Evolutionary conservation across 2,888 invertebrate genomes (phyloP).

Genomic region (Pogonocherus hispidulus): DNA sequence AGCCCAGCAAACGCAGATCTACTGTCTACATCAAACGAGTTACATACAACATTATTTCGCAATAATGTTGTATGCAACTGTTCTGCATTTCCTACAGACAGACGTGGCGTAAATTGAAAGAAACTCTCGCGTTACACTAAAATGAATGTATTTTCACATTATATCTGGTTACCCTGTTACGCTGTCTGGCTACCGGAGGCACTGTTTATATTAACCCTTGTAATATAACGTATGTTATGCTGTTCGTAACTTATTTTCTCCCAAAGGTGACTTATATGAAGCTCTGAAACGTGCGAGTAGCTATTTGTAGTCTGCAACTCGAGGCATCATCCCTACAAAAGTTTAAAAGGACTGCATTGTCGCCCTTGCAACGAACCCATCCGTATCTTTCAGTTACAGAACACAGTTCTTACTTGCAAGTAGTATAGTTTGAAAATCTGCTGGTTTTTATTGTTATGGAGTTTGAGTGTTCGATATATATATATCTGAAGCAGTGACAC

Average conservation of each 20-base stretch:
- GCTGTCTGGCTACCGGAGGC: slow-evolving; percentile 19
- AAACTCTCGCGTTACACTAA: slow-evolving; percentile 47
- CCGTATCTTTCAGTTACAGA: neutral
- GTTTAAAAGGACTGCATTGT: neutral
- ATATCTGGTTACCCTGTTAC: slow-evolving; percentile 46
- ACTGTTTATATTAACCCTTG: too few species aligned
- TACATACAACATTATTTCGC: slow-evolving; percentile 5
- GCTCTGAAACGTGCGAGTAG: neutral
- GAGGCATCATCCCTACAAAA: neutral
- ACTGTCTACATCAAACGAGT: neutral
- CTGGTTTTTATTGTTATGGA: too few species aligned
- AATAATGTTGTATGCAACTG: too few species aligned
- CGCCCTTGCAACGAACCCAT: neutral
- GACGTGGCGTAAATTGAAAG: slow-evolving; percentile 47
- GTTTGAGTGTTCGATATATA: too few species aligned
- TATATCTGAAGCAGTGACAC: too few species aligned
- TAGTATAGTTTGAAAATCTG: too few species aligned
- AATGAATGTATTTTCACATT: slow-evolving; percentile 44
- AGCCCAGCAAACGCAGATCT: neutral
- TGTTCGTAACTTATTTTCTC: neutral
- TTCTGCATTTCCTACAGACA: slow-evolving; percentile 32
- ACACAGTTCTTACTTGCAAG: neutral
- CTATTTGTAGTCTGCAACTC: neutral
- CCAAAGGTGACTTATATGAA: neutral
- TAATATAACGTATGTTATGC: slow-evolving; percentile 1